Conservation (phyloP, 2,888 invertebrate species). For the Drosophila parthenogenetica region DNA sequence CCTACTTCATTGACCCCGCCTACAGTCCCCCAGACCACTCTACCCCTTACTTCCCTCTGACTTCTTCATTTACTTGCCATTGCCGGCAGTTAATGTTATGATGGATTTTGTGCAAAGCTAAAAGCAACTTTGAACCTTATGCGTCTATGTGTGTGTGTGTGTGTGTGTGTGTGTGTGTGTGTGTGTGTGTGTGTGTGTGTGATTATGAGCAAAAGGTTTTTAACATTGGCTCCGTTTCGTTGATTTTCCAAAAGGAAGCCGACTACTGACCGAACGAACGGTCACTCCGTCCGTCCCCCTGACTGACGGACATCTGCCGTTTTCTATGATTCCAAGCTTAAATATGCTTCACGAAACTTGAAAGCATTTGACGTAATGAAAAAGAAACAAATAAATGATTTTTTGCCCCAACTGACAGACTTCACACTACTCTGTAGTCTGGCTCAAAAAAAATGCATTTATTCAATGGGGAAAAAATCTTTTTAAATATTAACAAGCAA, state of each 20-base stretch:
- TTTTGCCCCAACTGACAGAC: background rate
- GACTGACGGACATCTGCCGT: constrained; percentile 37
- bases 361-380: constrained; percentile 75
- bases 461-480: background rate
- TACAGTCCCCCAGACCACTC: background rate
- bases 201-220: constrained; percentile 56
- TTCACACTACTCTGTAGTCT: constrained; percentile 16
- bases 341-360: constrained; percentile 75
- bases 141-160: constrained; percentile 39
- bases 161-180: constrained; percentile 13
- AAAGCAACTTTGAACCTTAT: constrained; percentile 65
- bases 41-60: background rate
- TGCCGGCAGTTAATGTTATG: constrained; percentile 66
- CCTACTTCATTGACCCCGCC: background rate
- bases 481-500: too few species aligned
- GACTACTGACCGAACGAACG: constrained; percentile 17
- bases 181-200: constrained; percentile 28
- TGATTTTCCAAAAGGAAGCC: constrained; percentile 44
- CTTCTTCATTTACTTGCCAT: background rate
- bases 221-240: constrained; percentile 58
- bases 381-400: constrained; percentile 46
- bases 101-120: constrained; percentile 61
- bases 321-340: constrained; percentile 65
- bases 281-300: constrained; percentile 5
- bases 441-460: background rate